Evolutionary conservation across 2,797 vertebrate genomes (phyloP), one percentile per base, ranked within the genome.

Genomic region (Acanthiza pusilla): DNA sequence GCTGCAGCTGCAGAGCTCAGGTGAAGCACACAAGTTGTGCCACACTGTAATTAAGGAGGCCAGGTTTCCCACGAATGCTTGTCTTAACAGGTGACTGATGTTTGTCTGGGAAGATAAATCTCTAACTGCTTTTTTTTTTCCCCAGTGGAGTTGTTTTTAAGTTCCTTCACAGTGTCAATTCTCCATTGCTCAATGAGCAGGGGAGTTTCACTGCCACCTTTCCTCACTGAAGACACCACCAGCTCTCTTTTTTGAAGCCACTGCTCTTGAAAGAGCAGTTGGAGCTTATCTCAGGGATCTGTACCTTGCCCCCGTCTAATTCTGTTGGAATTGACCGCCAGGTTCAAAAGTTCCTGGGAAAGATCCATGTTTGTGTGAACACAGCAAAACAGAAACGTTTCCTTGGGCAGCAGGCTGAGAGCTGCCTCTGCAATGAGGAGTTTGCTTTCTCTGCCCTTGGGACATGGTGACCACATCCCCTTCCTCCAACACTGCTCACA

Each of bases 271-370:
- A 51, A 81, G 55, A 40, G 19, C 61, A 23, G 57, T 80, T 91
- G 79, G 58, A 75, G 30, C 30, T 94, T 94, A 84, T 93, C 89
- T 75, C 50, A 34, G 82, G 29, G 11, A 77, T 83, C 66, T 3
- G 66, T 58, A 93, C 88, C 79, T 95, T 95, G 79, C 29, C 73
- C 70, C 62, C 10, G 1, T 29, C 11, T 40, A 27, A 36, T 81
- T 47, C 79, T 11, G 5, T 45, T 89, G 82, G 70, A 89, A 58
- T 34, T 93, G 67, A 63, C 53, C 1, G 20, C 40, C 47, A 38
- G 62, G 89, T 95, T 89, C 91, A 89, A 75, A 89, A 94, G 81
- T 70, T 94, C 61, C 78, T 73, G 58, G 54, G 36, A 88, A 76
- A 83, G 42, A 17, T 45, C 12, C 2, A 2, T 5, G 12, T 27